A percentile compares a stretch with the other conserved stretches of the same genome.
phyloP scores from a whole-genome alignment of 2,888 invertebrate genomes.

The Napeogenes inachia region DNA sequence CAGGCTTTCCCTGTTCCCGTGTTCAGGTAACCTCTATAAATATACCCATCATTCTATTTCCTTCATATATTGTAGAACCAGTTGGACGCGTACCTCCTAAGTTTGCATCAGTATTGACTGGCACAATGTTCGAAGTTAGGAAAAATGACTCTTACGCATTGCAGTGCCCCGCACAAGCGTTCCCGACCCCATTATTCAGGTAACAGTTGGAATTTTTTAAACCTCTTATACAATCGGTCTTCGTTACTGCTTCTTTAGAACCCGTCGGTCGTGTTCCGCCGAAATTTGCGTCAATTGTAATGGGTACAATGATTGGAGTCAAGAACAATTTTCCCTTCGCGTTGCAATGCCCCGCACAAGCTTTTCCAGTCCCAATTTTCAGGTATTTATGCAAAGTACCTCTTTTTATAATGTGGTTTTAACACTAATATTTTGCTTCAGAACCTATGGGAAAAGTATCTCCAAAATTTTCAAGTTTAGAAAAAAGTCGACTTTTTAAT shows the following conservation, averaged over 20 bases:
- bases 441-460: conserved; percentile 82
- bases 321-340: conserved; percentile 67
- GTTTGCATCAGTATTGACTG: conserved; percentile 73
- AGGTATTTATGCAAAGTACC: conserved; percentile 57
- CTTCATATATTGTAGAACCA: conserved; percentile 40
- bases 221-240: conserved; percentile 4
- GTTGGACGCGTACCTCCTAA: conserved; percentile 71
- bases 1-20: conserved; percentile 79
- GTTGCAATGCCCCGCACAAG: conserved; percentile 82
- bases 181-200: conserved; percentile 76
- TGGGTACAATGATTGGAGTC: conserved; percentile 78
- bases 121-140: conserved; percentile 76
- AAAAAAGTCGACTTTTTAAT: conserved; percentile 64
- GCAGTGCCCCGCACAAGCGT: conserved; percentile 84
- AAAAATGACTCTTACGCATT: conserved; percentile 66
- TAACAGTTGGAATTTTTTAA: conserved; percentile 40
- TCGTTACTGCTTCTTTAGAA: conserved; percentile 63
- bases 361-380: conserved; percentile 80
- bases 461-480: conserved; percentile 77
- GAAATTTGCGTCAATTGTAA: conserved; percentile 80
- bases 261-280: conserved; percentile 83
- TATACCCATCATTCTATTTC: conserved; percentile 26
- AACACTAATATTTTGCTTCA: conserved; percentile 43
- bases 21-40: conserved; percentile 61
- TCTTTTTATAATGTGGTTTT: conserved; percentile 3